Base-by-base conservation (phyloP, 2,888 invertebrate species). In the Rhingia rostrata region DNA sequence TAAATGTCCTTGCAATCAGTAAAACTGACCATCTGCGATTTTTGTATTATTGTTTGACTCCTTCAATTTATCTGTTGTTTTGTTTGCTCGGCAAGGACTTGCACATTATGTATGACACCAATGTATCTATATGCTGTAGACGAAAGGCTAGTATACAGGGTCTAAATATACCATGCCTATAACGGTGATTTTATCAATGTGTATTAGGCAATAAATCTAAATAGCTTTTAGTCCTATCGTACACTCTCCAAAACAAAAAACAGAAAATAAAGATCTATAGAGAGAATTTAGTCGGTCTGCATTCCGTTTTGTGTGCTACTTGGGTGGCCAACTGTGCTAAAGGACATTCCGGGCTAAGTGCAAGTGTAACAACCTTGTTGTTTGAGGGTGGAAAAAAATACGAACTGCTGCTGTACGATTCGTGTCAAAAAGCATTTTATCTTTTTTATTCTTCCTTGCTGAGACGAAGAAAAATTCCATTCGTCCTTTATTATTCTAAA, bases 391-490 rank as follows among this genome's bases (percentile, higher is more conserved):
- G 7, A 35, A 32, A 43, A 9, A 63, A 61, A 58, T 56, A 49
- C 12, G 47, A 64, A 41, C 10, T 58, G 58, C 10, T 58, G 58
- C 41, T 22, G 60, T 49, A 4, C 4, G 64, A 81, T 81, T 85
- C 85, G 85, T 85, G 85, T 85, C 81, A 77, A 72, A 77, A 72
- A 72, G 85, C 77, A 81, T 85, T 85, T 77, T 85, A 67, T 85
- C 61, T 51, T 53, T 39, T 53, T 54, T 32, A 49, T 47, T 64
- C 3, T 10, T 73, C 10, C 63, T 49, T 54, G 45, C 58, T 33
- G 58, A 58, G 56, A 69, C 56, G 45, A 56, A 47, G 14, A 60
- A 43, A 49, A 49, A 58, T 45, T 37, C 49, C 37, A 4, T 30
- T 53, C 53, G 22, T 49, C 74, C 56, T 37, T 51, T 41, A 41